Base-by-base conservation (phyloP, 2,888 invertebrate species). In the Acrobasis consociella region DNA sequence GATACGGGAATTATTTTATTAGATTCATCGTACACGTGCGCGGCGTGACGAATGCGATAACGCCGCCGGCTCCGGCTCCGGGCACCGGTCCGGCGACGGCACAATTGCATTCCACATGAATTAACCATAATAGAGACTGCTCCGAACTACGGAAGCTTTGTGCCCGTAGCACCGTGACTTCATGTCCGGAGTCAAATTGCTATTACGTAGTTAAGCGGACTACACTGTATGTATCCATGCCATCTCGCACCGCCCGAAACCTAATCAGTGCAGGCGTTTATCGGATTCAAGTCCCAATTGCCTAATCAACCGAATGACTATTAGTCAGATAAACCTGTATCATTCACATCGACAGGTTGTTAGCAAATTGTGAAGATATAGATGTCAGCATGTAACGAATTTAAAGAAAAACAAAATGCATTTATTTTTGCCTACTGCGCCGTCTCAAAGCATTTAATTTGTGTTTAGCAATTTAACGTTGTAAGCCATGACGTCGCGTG, bases 1-100 rank as follows among this genome's bases (percentile, higher is more conserved):
- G 91, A 91, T 90, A 90, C 91, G 91, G 91, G 91, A 91, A 91
- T 91, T 89, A 91, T 90, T 90, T 88, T 89, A 91, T 91, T 91
- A 89, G 90, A 88, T 89, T 83, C 81, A 84, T 81, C 82, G 85
- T 81, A 89, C 92, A 92, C 92, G 92, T 92, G 92, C 91, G 86
- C 84, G 80, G 85, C 89, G 86, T 91, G 90, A 90, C 92, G 89
- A 89, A 91, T 86, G 83, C 85, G 91, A 91, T 91, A 90, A 88
- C 87, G 88, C 89, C 82, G 81, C 84, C 78, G 78, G 82, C 78
- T 73, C 76, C 77, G 78, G 77, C 56, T 22, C 42, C 56, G 42
- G 42, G 42, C 56, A 56, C 76, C 74, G 76, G 74, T 70, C 80
- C 78, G 72, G 76, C 85, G 77, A 79, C 82, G 83, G 86, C 83